Evolutionary conservation across 2,888 invertebrate genomes (phyloP), one percentile per base, ranked within the genome.

Genomic region (Eupithecia tripunctaria): DNA sequence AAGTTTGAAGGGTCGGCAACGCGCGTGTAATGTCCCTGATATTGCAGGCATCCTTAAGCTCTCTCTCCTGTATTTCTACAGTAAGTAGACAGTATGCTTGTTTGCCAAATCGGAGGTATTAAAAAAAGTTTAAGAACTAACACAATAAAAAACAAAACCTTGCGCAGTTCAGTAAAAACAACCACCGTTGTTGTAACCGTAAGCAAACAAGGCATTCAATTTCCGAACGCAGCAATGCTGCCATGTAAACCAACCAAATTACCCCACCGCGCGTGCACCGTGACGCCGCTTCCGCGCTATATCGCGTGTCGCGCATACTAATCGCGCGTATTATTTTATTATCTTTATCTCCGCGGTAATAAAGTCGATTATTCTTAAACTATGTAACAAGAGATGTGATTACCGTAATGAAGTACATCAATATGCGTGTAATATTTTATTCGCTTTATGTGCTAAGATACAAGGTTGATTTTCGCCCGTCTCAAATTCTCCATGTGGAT

Each of bases 261-360:
- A 78, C 79, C 78, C 74, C 74, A 76, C 64, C 56, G 56, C 21
- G 56, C 56, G 56, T 73, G 66, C 18, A 64, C 65, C 85, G 82
- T 83, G 84, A 81, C 32, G 32, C 38, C 77, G 80, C 86, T 86
- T 86, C 87, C 87, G 84, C 78, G 79, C 81, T 79, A 79, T 81
- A 81, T 84, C 70, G 79, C 78, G 76, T 80, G 68, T 69, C 64
- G 32, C 68, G 78, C 76, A 77, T 78, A 75, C 71, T 62, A 73
- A 74, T 73, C 71, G 68, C 47, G 27, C 25, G 21, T 47, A 47
- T 47, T 63, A 21, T 3, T 15, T 41, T 29, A 65, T 71, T 41
- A 67, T 29, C 47, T 73, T 21, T 76, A 41, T 25, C 51, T 21
- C 14, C 56, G 21, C 56, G 56, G 56, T 25, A 56, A 56, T 56